Evolutionary conservation across 2,113 vertebrate genomes (phyloP), one percentile per base, ranked within the genome.

Genomic region (Hemicordylus capensis): DNA sequence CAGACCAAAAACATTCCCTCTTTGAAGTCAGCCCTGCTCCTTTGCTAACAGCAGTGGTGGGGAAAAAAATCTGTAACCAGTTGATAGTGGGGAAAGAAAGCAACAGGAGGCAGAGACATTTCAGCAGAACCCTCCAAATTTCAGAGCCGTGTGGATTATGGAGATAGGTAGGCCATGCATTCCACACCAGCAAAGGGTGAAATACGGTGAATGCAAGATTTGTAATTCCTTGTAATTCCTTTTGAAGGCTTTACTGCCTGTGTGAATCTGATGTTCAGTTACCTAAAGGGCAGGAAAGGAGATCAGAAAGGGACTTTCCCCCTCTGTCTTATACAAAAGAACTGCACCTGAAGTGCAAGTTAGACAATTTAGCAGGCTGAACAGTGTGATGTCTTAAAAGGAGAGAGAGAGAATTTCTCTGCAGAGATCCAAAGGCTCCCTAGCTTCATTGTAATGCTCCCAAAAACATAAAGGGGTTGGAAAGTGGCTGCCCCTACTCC

Each of bases 151-250:
- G 8, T 51, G 87, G 42, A 89, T 89, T 86, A 79, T 6, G 34
- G 44, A 82, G 82, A 90, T 88, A 83, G 12, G 48, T 86, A 81
- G 79, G 77, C 22, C 28, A 61, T 2, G 1, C 34, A 73, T 89
- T 86, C 70, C 34, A 86, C 85, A 81, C 87, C 79, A 91, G 58
- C 82, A 91, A 93, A 89, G 89, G 86, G 81, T 84, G 78, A 93
- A 90, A 85, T 0, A 22, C 90, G 92, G 87, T 93, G 84, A 94
- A 88, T 80, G 87, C 84, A 86, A 94, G 77, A 88, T 88, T 81
- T 88, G 17, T 93, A 95, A 95, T 90, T 89, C 84, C 88, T 84
- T 89, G 74, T 93, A 93, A 95, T 93, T 94, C 89, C 79, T 90
- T 94, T 90, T 92, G 86, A 92, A 89, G 82, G 81, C 74, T 85